Evolutionary conservation across 2,888 invertebrate genomes (phyloP), one percentile per base, ranked within the genome.

Genomic region (Acanthoscelides obtectus): DNA sequence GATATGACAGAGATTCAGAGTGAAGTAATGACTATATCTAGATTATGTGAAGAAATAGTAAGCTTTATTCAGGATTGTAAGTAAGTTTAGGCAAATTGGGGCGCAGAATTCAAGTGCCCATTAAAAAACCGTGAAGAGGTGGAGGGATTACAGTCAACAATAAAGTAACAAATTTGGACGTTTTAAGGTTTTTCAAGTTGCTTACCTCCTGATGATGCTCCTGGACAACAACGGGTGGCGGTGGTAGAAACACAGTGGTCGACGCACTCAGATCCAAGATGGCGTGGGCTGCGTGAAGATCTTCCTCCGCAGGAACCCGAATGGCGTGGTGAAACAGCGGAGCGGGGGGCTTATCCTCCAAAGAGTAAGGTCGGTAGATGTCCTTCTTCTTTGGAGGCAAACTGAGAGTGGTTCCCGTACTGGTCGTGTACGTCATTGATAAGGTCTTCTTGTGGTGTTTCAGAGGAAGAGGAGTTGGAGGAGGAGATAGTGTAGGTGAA

Each of bases 321-420:
- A 89, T 88, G 64, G 88, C 87, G 72, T 89, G 88, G 69, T 81
- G 83, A 45, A 81, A 80, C 20, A 81, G 78, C 20, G 82, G 79
- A 0, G 80, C 77, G 20, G 80, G 85, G 20, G 89, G 89, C 81
- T 90, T 90, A 80, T 92, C 91, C 75, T 91, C 93, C 76, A 93
- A 86, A 76, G 94, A 95, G 86, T 96, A 96, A 0, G 96, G 96
- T 75, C 95, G 89, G 85, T 95, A 96, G 80, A 96, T 94, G 85
- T 96, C 95, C 85, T 95, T 95, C 86, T 95, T 95, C 86, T 95
- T 95, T 2, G 95, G 95, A 75, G 96, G 95, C 81, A 95, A 86
- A 72, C 94, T 93, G 22, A 94, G 87, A 64, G 93, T 90, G n/a
- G 93, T 91, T 67, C 94, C 94, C 20, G 94, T 94, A 85, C 94